Evolutionary conservation across 2,113 vertebrate species (phyloP).

Genomic region (Microcebus murinus): DNA sequence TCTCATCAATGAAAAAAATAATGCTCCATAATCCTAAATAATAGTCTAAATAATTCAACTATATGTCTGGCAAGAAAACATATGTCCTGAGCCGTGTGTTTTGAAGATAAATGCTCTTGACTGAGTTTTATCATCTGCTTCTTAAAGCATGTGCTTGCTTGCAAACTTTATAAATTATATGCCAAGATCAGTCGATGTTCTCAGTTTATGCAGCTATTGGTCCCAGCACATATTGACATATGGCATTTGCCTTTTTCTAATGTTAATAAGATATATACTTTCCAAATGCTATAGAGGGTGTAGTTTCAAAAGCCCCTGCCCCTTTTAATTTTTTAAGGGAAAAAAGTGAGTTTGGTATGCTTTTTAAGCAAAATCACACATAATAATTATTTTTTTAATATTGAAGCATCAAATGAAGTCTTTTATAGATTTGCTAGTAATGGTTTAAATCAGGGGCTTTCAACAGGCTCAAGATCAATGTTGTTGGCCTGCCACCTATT

Average conservation of each 20-base stretch:
- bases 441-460: not conserved
- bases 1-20: constrained; percentile 40
- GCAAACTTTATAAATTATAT: not conserved
- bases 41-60: constrained; percentile 36
- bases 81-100: not conserved
- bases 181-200: not conserved
- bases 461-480: not conserved
- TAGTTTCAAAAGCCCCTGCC: not conserved
- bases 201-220: not conserved
- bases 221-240: not conserved
- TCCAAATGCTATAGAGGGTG: not conserved
- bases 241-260: not conserved
- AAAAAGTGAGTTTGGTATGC: not conserved
- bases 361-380: not conserved
- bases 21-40: not conserved
- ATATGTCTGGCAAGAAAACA: constrained; percentile 5
- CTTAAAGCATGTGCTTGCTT: not conserved
- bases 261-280: not conserved
- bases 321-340: constrained; percentile 18
- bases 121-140: constrained; percentile 12
- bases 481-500: not conserved
- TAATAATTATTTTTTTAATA: constrained; percentile 1
- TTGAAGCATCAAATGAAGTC: not conserved
- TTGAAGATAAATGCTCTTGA: not conserved
- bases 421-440: not conserved